phyloP scores from a whole-genome alignment of 2,797 vertebrate genomes.

The Glossophaga mutica region DNA sequence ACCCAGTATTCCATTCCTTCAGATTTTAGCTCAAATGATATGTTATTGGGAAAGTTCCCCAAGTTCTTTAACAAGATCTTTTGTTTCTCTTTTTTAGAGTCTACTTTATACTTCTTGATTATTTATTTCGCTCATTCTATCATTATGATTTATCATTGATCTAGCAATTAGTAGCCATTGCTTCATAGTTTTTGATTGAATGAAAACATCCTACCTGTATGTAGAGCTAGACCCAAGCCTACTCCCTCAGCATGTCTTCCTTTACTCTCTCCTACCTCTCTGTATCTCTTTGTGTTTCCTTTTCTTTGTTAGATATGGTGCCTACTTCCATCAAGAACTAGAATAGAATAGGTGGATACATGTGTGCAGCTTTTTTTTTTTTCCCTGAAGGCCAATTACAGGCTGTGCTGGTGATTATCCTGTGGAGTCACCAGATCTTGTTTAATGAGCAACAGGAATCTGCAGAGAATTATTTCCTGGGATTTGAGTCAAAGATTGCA shows the following conservation, averaged over 20 bases:
- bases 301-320: not conserved
- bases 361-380: not conserved
- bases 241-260: not conserved
- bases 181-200: not conserved
- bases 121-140: not conserved
- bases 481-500: not conserved
- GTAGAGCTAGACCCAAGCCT: not conserved
- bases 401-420: not conserved
- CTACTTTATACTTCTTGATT: not conserved
- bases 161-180: not conserved
- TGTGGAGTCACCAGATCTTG: not conserved
- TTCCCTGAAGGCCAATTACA: not conserved
- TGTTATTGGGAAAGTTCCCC: not conserved
- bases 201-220: not conserved
- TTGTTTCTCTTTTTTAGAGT: not conserved
- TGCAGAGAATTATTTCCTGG: not conserved
- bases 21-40: not conserved
- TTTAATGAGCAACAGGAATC: slow-evolving; percentile 23
- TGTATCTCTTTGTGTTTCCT: not conserved
- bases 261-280: not conserved
- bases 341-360: not conserved
- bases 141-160: not conserved
- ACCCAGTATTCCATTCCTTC: not conserved
- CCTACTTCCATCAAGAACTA: not conserved
- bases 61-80: not conserved